These are phyloP conservation scores for Cranoglanis bouderius DNA, from an alignment of 2,113 vertebrate species.

Conservation along the genomic window DNA sequence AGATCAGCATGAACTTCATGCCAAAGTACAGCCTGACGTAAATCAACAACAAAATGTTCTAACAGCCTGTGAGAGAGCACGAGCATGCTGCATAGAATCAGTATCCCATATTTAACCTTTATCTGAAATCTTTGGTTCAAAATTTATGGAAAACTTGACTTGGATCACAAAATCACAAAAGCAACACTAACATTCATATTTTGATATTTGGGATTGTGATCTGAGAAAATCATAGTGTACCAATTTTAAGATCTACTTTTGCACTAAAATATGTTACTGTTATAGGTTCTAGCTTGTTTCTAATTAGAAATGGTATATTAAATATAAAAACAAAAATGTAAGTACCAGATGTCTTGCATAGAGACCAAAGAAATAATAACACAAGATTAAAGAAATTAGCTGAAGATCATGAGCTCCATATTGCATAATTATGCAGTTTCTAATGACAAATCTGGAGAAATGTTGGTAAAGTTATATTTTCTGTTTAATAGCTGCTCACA, in stretches of 20 bases:
- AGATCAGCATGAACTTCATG: conserved; percentile 32
- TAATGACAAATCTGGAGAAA: background rate
- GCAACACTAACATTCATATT: background rate
- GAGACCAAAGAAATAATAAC: background rate
- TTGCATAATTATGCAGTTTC: background rate
- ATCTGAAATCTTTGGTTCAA: background rate
- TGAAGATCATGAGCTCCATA: background rate
- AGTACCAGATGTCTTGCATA: background rate
- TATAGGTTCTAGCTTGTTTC: background rate
- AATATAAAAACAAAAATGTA: background rate
- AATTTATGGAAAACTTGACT: background rate
- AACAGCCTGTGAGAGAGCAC: background rate
- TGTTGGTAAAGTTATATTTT: background rate
- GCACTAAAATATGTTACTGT: background rate
- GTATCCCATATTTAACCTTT: background rate
- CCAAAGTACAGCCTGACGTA: background rate
- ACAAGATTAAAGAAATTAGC: background rate
- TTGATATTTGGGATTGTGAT: background rate
- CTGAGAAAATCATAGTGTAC: background rate
- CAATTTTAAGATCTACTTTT: background rate
- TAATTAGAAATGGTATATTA: background rate
- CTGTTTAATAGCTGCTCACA: background rate
- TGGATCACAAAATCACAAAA: background rate
- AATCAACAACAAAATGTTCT: background rate
- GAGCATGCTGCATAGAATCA: background rate